These are phyloP conservation scores for Camarhynchus parvulus DNA, from an alignment of 2,113 vertebrate species.

Conservation along the genomic window DNA sequence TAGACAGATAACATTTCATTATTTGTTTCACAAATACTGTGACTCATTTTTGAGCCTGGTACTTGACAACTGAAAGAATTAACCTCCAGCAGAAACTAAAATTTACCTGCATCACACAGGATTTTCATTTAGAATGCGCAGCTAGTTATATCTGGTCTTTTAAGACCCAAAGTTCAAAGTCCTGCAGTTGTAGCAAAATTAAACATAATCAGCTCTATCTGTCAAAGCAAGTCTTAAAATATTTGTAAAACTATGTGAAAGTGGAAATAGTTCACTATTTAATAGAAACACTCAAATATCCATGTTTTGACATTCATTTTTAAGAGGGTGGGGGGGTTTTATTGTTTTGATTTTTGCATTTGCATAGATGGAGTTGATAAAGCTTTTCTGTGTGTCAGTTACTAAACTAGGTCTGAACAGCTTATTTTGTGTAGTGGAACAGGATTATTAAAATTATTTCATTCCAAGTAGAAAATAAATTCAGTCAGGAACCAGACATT, in stretches of 20 bases:
- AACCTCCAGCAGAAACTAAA: neutral
- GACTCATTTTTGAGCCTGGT: neutral
- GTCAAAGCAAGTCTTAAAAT: neutral
- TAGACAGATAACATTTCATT: neutral
- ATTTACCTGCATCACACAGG: neutral
- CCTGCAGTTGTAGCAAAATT: neutral
- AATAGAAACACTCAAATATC: neutral
- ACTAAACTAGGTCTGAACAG: neutral
- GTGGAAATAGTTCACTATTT: neutral
- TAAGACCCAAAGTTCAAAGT: neutral
- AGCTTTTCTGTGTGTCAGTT: neutral
- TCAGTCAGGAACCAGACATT: neutral
- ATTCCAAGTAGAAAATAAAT: neutral
- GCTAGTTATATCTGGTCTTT: neutral
- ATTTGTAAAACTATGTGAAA: neutral
- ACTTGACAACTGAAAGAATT: neutral
- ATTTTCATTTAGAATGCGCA: neutral
- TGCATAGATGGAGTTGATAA: neutral
- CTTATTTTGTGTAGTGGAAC: neutral
- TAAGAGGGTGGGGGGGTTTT: neutral
- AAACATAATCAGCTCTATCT: neutral
- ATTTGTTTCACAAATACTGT: neutral
- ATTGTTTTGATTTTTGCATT: neutral
- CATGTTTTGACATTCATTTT: neutral
- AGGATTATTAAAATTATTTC: neutral